Base-by-base conservation (phyloP, 2,797 vertebrate genomes). In the Spinus olivaceus region DNA sequence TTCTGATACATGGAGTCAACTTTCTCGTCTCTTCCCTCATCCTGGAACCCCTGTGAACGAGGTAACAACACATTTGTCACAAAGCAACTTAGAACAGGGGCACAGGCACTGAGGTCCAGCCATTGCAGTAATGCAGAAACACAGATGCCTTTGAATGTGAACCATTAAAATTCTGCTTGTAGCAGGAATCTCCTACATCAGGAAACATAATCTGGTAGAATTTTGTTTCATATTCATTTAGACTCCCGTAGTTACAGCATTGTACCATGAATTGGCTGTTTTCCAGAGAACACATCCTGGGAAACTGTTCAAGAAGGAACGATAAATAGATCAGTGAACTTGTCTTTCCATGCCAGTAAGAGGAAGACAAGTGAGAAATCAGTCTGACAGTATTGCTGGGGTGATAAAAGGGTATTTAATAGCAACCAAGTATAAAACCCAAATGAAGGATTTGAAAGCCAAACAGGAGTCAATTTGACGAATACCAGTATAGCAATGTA, bases 391-490 rank as follows among this genome's bases (percentile, higher is more conserved):
- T 42, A 37, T 57, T 92, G 78, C 81, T 88, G 51, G 12, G 22
- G 51, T 88, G 90, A 74, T 78, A 89, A 82, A 92, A 96, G 18
- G 17, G 66, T 74, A 86, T 35, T 74, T 85, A 88, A 88, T 6
- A 73, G 37, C 50, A 94, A 85, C 47, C 63, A 78, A 81, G 33
- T 79, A 81, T 57, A 88, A 92, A 92, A 91, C 21, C 9, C 66
- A 95, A 87, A 95, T 83, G 56, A 95, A 90, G 32, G 46, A 93
- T 64, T 57, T 90, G 90, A 87, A 86, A 94, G 42, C 30, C 61
- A 84, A 94, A 27, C 56, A 53, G 51, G 46, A 91, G 42, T 86
- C 19, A 33, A 28, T 64, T 88, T 96, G 70, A 97, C 35, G 88
- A 92, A 94, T 47, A 85, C 6, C 88, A 89, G 86, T 70, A 71